Evolutionary conservation across 2,113 vertebrate species (phyloP), one percentile per base, ranked within the genome.

Genomic region (Ailuropoda melanoleuca): DNA sequence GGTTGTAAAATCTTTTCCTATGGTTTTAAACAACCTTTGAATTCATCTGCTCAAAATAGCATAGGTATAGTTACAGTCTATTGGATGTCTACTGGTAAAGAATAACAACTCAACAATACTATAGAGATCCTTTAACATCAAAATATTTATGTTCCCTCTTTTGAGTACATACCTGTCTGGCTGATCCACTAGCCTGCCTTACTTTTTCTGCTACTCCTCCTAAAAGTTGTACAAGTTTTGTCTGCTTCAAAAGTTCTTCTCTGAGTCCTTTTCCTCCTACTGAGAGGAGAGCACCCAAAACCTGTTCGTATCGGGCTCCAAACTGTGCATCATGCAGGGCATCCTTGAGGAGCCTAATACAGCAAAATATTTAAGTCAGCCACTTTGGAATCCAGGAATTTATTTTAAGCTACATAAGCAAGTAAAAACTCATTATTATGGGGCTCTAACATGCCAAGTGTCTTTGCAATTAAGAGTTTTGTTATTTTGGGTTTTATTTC

Each of bases 191-290:
- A 0, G 99, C 99, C 97, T 99, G 99, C 43, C 99, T 98, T 88
- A 99, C 99, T 98, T 98, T 99, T 99, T 99, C 99, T 24, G 99
- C 99, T 95, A 99, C 99, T 26, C 99, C 98, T 94, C 99, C 99
- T 97, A 99, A 98, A 94, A 99, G 98, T 24, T 99, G 99, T 64
- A 99, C 99, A 77, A 99, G 98, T 81, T 98, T 99, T 31, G 99
- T 99, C 98, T 99, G 99, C 90, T 99, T 99, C 96, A 99, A 99
- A 91, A 99, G 98, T 98, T 99, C 99, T 48, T 99, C 99, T 95
- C 99, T 99, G 92, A 99, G 98, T 46, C 99, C 98, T 97, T 98
- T 98, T 34, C 99, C 99, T 96, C 99, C 99, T 74, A 99, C 96
- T 87, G 99, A 99, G 96, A 99, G 99, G 97, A 99, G 98, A 93